These are phyloP conservation scores for Amphilophus citrinellus DNA, from an alignment of 2,113 vertebrate genomes.

Conservation along the genomic window DNA sequence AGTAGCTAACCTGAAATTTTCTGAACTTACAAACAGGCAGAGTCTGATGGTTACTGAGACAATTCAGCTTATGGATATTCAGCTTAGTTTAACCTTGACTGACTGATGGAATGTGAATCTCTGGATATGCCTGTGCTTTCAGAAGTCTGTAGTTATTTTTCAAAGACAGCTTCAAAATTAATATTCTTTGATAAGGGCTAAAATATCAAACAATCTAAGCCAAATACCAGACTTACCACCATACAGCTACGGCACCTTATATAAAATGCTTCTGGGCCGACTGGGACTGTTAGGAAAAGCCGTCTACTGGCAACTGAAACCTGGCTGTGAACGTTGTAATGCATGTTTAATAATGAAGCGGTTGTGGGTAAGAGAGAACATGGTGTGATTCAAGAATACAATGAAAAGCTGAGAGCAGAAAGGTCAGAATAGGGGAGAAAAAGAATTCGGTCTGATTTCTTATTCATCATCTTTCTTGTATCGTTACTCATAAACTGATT, in stretches of 20 bases:
- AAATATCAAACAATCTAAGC: too few species aligned
- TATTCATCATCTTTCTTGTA: background rate
- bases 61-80: background rate
- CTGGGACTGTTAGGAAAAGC: background rate
- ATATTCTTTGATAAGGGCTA: too few species aligned
- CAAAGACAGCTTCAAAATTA: too few species aligned
- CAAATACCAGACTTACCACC: background rate
- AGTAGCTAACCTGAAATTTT: background rate
- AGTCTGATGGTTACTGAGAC: background rate
- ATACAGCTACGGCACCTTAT: background rate
- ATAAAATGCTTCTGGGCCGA: background rate
- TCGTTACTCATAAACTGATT: too few species aligned
- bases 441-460: background rate
- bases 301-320: background rate
- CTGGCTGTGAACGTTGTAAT: background rate
- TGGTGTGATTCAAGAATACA: background rate
- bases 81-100: background rate
- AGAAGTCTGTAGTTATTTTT: too few species aligned
- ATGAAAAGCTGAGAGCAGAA: background rate
- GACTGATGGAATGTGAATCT: background rate
- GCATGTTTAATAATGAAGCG: constrained; percentile 14
- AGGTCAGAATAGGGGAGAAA: background rate
- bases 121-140: background rate
- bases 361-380: background rate
- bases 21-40: background rate